Base-by-base conservation (phyloP, 2,113 vertebrate species). In the Parus major region DNA sequence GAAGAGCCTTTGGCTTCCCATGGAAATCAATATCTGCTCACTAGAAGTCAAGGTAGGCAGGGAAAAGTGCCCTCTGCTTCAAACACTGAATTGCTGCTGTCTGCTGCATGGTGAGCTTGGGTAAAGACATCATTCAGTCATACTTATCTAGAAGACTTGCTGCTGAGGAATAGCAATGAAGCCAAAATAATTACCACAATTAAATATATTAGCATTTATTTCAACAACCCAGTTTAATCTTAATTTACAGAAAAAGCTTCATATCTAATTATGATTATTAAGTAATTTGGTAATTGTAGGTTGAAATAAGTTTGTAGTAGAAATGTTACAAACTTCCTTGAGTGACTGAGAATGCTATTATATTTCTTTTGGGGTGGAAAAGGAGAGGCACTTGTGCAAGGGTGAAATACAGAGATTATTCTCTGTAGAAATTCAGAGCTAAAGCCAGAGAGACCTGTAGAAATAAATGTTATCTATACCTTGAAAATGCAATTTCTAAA, bases 161-260 rank as follows among this genome's bases (percentile, higher is more conserved):
- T 90, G 36, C 92, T 90, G 61, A 94, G 80, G 95, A 96, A 90
- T 36, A 88, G 65, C 49, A 82, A 23, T 15, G 71, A 90, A 96
- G 86, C 92, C 95, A 97, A 92, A 80, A 75, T 78, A 95, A 95
- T 96, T 94, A 31, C 49, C 41, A 52, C 95, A 93, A 90, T 95
- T 91, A 96, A 86, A 86, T 75, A 81, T 46, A 92, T 91, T 96
- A 96, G 50, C 86, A 83, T 83, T 95, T 94, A 96, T 91, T 96
- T 96, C 95, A 92, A 56, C 90, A 96, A 49, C 49, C 4, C 5
- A 21, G 39, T 86, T 90, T 81, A 93, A 94, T 88, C 72, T 84
- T 85, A 89, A 94, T 94, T 95, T 92, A 56, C 41, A 60, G 53
- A 83, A 88, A 39, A 92, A 88, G 53, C 82, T 90, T 93, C 10